Conservation (phyloP, 2,113 vertebrate species). For the Petaurus breviceps region DNA sequence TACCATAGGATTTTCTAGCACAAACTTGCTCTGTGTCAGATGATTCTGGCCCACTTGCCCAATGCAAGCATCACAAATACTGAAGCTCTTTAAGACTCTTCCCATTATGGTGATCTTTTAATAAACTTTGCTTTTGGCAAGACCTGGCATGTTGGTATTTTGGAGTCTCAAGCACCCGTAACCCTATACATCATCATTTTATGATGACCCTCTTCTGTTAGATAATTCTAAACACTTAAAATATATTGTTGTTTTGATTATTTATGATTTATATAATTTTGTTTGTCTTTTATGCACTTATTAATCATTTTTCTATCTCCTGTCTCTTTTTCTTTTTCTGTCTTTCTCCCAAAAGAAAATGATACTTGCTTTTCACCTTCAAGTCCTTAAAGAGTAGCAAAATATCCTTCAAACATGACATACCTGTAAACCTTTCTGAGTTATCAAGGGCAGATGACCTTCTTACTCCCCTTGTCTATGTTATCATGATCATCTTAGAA, state of each 20-base stretch:
- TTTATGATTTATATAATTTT: neutral
- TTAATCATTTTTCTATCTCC: slow-evolving; percentile 1
- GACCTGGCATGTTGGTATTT: too few relatives aligned
- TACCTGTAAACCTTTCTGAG: neutral
- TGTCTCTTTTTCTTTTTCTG: neutral
- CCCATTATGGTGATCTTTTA: too few relatives aligned
- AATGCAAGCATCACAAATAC: too few relatives aligned
- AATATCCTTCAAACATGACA: neutral
- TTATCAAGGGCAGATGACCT: neutral
- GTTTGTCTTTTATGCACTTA: neutral
- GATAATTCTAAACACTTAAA: neutral
- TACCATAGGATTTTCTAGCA: too few relatives aligned
- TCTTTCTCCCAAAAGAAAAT: slow-evolving; percentile 1
- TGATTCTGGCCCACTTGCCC: too few relatives aligned
- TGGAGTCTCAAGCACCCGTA: too few relatives aligned
- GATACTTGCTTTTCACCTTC: neutral
- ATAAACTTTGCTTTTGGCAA: too few relatives aligned
- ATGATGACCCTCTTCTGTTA: neutral
- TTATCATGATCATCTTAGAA: neutral
- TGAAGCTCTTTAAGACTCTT: too few relatives aligned
- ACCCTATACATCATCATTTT: too few relatives aligned
- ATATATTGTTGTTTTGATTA: neutral
- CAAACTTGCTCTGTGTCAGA: too few relatives aligned
- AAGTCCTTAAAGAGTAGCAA: neutral
- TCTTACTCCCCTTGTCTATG: neutral